A percentile compares a stretch with the other conserved stretches of the same genome.
phyloP scores from a whole-genome alignment of 2,113 vertebrate species.

The Lasiurus cinereus region DNA sequence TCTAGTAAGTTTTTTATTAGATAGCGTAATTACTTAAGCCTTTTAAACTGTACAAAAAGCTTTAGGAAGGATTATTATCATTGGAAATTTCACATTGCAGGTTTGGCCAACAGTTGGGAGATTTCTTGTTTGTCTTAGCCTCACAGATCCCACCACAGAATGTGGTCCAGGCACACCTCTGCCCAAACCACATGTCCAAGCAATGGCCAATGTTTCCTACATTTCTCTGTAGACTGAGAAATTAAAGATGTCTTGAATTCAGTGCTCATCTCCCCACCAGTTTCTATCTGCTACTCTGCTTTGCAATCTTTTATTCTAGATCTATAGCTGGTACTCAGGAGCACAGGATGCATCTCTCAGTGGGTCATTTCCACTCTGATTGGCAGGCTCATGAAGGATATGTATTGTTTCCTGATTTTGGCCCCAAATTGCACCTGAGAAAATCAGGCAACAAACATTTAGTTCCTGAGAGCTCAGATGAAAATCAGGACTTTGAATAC shows the following conservation, averaged over 20 bases:
- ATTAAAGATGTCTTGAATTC: not conserved
- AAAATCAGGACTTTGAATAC: slow-evolving; percentile 28
- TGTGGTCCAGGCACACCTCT: not conserved
- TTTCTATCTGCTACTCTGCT: not conserved
- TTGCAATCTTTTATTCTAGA: not conserved
- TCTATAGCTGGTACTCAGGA: not conserved
- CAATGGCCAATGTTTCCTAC: not conserved
- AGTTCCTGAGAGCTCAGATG: slow-evolving; percentile 21
- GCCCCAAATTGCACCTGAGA: not conserved
- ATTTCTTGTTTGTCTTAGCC: not conserved
- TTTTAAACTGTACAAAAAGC: not conserved
- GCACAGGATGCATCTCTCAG: not conserved
- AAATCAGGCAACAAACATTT: not conserved
- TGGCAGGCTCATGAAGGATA: not conserved
- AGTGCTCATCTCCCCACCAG: not conserved
- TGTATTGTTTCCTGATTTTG: not conserved
- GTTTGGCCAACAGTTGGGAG: not conserved
- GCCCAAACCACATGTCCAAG: not conserved
- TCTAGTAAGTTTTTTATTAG: slow-evolving; percentile 7
- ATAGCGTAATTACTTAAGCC: not conserved
- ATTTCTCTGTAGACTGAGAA: not conserved
- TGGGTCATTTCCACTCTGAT: not conserved
- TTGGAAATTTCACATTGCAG: not conserved
- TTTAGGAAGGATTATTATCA: not conserved
- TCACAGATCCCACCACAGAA: not conserved